A percentile compares a stretch with the other conserved stretches of the same genome.
Evolutionary conservation across 2,113 vertebrate species (phyloP).

Genomic region (Sphyrna mokarran): DNA sequence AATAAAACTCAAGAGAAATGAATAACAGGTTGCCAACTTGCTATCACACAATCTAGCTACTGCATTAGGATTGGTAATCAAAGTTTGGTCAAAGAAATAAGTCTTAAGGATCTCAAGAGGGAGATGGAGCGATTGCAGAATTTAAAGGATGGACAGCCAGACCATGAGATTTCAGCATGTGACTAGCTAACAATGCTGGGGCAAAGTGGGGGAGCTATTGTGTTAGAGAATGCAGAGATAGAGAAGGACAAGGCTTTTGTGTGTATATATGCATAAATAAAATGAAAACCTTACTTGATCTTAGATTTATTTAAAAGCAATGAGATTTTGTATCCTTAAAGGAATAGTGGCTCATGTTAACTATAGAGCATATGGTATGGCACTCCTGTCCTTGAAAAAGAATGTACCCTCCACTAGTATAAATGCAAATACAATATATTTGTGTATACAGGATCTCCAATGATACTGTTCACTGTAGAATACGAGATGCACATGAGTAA

Average conservation of each 20-base stretch:
- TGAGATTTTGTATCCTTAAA: too few relatives aligned
- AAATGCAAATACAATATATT: not conserved
- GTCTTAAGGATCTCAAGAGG: not conserved
- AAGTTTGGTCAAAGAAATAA: not conserved
- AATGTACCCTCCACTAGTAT: not conserved
- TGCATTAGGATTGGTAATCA: not conserved
- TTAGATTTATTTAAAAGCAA: not conserved
- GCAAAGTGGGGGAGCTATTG: too few relatives aligned
- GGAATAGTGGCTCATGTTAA: too few relatives aligned
- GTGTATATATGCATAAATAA: not conserved
- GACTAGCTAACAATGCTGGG: too few relatives aligned
- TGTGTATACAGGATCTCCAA: not conserved
- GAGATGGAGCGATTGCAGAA: not conserved
- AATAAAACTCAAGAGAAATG: not conserved
- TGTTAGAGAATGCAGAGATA: not conserved
- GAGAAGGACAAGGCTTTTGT: not conserved
- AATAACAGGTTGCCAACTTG: not conserved
- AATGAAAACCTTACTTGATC: not conserved
- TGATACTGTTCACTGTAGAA: not conserved
- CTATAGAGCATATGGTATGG: not conserved
- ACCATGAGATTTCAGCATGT: too few relatives aligned
- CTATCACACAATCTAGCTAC: not conserved
- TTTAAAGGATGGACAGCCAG: not conserved
- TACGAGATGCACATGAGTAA: not conserved
- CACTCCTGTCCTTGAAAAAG: not conserved